Conservation (phyloP, 2,888 invertebrate species). For the Congeria kusceri region DNA sequence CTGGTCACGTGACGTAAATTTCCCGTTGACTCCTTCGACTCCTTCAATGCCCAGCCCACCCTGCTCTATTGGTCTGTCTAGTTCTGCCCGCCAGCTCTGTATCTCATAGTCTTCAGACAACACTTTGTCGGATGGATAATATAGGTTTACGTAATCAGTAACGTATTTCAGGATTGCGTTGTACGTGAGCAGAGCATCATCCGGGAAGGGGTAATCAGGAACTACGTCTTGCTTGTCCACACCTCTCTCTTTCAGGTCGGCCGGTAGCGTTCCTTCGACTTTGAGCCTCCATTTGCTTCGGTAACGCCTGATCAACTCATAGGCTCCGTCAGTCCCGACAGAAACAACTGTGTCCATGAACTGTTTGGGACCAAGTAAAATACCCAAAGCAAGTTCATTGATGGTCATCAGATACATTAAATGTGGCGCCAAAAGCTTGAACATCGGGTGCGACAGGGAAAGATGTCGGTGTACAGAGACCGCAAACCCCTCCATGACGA, state of each 20-base stretch:
- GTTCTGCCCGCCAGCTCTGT: constrained; percentile 82
- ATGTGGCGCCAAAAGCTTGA: constrained; percentile 86
- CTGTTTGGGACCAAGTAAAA: constrained; percentile 32
- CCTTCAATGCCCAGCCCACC: constrained; percentile 80
- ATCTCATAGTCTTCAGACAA: constrained; percentile 72
- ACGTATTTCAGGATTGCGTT: constrained; percentile 81
- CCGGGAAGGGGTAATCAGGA: constrained; percentile 84
- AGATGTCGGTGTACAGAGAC: constrained; percentile 85
- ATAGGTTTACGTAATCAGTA: constrained; percentile 61
- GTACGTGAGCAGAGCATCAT: constrained; percentile 83
- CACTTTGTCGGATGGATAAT: constrained; percentile 63
- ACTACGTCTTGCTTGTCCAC: constrained; percentile 80
- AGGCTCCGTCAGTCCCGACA: constrained; percentile 42
- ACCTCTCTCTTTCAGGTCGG: constrained; percentile 81
- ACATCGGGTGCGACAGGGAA: constrained; percentile 86
- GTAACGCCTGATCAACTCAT: constrained; percentile 38
- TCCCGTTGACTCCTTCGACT: constrained; percentile 60
- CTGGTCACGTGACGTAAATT: constrained; percentile 48
- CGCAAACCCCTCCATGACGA: constrained; percentile 86
- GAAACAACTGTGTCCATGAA: constrained; percentile 57
- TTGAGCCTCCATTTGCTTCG: constrained; percentile 74
- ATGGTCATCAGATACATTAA: constrained; percentile 86
- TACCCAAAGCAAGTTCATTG: constrained; percentile 83
- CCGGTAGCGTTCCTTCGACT: constrained; percentile 81
- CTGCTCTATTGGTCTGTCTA: constrained; percentile 76